These are phyloP conservation scores for Nixonia krombeini DNA, from an alignment of 1,140 invertebrate species.

Conservation along the genomic window DNA sequence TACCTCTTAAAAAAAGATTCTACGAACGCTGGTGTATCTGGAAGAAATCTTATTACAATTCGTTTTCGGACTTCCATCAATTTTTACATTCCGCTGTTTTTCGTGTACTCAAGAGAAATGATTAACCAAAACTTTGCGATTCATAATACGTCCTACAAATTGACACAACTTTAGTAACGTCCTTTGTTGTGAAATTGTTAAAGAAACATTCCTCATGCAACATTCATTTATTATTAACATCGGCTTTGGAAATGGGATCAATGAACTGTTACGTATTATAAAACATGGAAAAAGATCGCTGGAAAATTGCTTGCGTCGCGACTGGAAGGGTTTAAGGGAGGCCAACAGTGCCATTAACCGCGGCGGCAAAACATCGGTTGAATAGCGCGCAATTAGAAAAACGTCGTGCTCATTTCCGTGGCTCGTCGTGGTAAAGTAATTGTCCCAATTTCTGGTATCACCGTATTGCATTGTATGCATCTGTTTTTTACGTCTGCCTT, in stretches of 20 bases:
- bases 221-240: too few relatives aligned
- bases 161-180: too few relatives aligned
- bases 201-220: too few relatives aligned
- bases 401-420: constrained; percentile 27
- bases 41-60: neutral
- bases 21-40: neutral
- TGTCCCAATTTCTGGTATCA: neutral
- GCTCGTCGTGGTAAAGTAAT: constrained; percentile 21
- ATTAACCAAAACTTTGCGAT: too few relatives aligned
- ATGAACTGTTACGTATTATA: constrained; percentile 13
- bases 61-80: too few relatives aligned
- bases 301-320: neutral
- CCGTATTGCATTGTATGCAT: neutral
- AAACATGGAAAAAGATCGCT: constrained; percentile 10
- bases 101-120: too few relatives aligned
- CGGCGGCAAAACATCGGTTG: constrained; percentile 3
- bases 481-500: too few relatives aligned
- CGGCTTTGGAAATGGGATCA: too few relatives aligned
- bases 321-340: constrained; percentile 31
- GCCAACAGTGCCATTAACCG: constrained; percentile 1
- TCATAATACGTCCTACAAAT: too few relatives aligned
- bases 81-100: too few relatives aligned
- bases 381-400: constrained; percentile 17
- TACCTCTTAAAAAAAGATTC: constrained; percentile 11
- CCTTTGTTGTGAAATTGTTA: too few relatives aligned